phyloP scores from a whole-genome alignment of 2,888 invertebrate genomes.

The Eumerus sabulonum region DNA sequence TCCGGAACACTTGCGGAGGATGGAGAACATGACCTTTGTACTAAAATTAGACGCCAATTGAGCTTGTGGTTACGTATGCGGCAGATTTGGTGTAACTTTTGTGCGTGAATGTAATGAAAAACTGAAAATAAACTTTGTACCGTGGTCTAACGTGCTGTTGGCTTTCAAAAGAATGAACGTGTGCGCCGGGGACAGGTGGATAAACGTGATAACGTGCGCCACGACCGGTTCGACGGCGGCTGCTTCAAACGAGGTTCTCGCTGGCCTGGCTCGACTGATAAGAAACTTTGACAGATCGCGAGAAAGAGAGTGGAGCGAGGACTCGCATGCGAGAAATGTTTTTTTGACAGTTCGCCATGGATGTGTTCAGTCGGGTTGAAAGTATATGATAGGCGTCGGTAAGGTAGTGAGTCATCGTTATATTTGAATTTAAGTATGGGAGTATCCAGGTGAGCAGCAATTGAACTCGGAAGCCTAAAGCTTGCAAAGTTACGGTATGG shows the following conservation, averaged over 20 bases:
- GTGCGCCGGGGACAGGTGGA: constrained; percentile 13
- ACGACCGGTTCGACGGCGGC: constrained; percentile 1
- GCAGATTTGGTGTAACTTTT: constrained; percentile 16
- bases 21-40: constrained; percentile 50
- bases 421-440: not conserved
- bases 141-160: constrained; percentile 23
- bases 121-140: constrained; percentile 52
- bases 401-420: constrained; percentile 1
- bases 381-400: not conserved
- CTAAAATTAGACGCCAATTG: constrained; percentile 26
- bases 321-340: constrained; percentile 18
- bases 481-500: too few relatives aligned
- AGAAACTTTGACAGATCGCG: constrained; percentile 22
- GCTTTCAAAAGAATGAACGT: constrained; percentile 23
- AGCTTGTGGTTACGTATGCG: constrained; percentile 3
- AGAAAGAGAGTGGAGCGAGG: not conserved
- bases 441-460: too few relatives aligned
- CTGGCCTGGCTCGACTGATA: constrained; percentile 6
- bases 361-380: not conserved
- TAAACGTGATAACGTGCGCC: constrained; percentile 3
- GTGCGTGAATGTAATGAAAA: constrained; percentile 29
- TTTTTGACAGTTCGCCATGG: not conserved
- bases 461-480: too few relatives aligned
- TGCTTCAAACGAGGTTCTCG: constrained; percentile 31
- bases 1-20: constrained; percentile 49